A percentile compares a stretch with the other conserved stretches of the same genome.
phyloP scores from a whole-genome alignment of 2,797 vertebrate species.

The Sternarchorhynchus goeldii region DNA sequence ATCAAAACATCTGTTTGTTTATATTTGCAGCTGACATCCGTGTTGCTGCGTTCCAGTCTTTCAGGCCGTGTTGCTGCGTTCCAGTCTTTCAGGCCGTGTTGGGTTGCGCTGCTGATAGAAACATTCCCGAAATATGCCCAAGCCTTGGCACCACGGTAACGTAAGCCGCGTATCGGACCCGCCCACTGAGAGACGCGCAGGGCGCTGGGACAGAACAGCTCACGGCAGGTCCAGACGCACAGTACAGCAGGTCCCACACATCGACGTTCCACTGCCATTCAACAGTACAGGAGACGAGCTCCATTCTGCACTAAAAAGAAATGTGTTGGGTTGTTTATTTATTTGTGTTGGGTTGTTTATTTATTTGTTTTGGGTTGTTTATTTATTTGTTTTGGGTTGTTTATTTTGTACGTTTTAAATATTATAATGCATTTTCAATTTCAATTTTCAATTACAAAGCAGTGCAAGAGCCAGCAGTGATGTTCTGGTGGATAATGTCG shows the following conservation, averaged over 20 bases:
- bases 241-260: conserved; percentile 9
- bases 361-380: no score
- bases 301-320: no score
- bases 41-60: conserved; percentile 20
- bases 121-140: conserved; percentile 41
- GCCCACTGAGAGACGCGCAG: conserved; percentile 43
- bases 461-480: no score
- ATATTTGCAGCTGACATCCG: neutral
- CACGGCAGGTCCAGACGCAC: conserved; percentile 38
- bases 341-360: no score
- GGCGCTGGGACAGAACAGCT: conserved; percentile 38
- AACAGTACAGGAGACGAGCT: no score
- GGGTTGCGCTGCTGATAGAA: conserved; percentile 48
- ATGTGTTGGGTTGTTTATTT: no score
- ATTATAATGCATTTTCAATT: no score
- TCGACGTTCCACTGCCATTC: no score
- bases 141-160: conserved; percentile 17
- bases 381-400: no score
- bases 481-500: no score
- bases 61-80: conserved; percentile 35
- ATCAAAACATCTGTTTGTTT: neutral
- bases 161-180: conserved; percentile 22
- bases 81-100: conserved; percentile 51
- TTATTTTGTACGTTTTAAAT: no score
- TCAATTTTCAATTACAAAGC: no score